Percentiles rank a stretch among this genome's conserved stretches.
Conservation (phyloP, 2,888 invertebrate species). For the Lasioglossum vierecki region DNA sequence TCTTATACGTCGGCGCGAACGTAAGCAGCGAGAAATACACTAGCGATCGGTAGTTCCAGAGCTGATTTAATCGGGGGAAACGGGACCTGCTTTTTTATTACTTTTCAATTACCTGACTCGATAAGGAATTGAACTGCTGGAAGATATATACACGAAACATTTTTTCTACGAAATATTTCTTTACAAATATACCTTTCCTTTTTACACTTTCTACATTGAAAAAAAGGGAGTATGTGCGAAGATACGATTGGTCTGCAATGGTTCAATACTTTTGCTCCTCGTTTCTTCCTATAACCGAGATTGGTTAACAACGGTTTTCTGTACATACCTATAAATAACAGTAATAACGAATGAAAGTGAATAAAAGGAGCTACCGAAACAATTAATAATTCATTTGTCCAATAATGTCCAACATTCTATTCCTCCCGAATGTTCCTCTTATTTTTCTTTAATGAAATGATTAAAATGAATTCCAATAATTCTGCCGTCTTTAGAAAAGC, state of each 20-base stretch:
- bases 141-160: conserved; percentile 59
- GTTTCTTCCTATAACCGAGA: conserved; percentile 57
- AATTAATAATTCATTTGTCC: conserved; percentile 30
- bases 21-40: conserved; percentile 2
- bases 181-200: conserved; percentile 61
- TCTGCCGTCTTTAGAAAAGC: neutral
- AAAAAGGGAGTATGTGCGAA: conserved; percentile 41
- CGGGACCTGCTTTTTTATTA: conserved; percentile 65
- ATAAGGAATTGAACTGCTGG: conserved; percentile 58
- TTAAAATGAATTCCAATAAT: neutral
- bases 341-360: conserved; percentile 79
- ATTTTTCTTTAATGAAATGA: neutral
- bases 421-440: conserved; percentile 4
- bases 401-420: conserved; percentile 9
- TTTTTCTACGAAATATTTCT: conserved; percentile 70
- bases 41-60: conserved; percentile 48
- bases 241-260: conserved; percentile 49
- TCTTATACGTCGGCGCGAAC: conserved; percentile 28
- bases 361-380: conserved; percentile 79
- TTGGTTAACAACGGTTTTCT: conserved; percentile 78
- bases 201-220: conserved; percentile 58
- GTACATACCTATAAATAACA: conserved; percentile 79
- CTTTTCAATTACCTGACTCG: conserved; percentile 53
- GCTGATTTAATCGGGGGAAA: conserved; percentile 58
- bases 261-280: conserved; percentile 54